Conservation (phyloP, 2,888 invertebrate genomes). For the Aethes cnicana region DNA sequence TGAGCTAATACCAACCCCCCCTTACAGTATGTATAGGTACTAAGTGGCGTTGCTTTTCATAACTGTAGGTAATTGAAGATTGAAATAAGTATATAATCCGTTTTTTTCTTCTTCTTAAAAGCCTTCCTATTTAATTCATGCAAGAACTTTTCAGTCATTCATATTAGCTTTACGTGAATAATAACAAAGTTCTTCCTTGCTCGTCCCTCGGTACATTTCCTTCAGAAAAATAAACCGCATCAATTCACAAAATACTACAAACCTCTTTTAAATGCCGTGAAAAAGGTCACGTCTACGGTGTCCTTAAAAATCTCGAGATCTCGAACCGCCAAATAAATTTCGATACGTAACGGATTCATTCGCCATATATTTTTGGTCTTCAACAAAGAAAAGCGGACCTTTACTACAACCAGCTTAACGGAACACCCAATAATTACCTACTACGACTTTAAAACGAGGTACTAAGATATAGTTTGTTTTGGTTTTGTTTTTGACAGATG, state of each 20-base stretch:
- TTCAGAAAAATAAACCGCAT: slow-evolving; percentile 11
- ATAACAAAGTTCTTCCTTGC: no score
- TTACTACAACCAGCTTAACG: slow-evolving; percentile 8
- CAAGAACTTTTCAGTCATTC: no score
- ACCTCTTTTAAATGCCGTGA: slow-evolving; percentile 29
- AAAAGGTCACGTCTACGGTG: slow-evolving; percentile 29
- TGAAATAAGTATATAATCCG: no score
- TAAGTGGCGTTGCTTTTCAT: no score
- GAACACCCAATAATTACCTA: not conserved
- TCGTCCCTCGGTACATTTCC: no score
- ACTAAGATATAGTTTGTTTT: not conserved
- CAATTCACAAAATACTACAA: slow-evolving; percentile 12
- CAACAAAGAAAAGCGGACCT: slow-evolving; percentile 33
- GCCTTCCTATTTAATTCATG: no score
- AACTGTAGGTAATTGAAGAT: no score
- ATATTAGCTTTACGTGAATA: no score
- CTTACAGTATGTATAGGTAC: no score
- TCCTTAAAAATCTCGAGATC: slow-evolving; percentile 45
- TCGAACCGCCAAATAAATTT: slow-evolving; percentile 47
- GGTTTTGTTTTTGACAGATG: slow-evolving; percentile 1
- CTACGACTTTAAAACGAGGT: not conserved
- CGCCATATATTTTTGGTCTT: slow-evolving; percentile 39
- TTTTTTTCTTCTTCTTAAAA: no score
- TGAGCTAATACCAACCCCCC: no score
- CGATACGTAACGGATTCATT: slow-evolving; percentile 40